These are phyloP conservation scores for Rhynchonycteris naso DNA, from an alignment of 2,797 vertebrate species.

Conservation along the genomic window DNA sequence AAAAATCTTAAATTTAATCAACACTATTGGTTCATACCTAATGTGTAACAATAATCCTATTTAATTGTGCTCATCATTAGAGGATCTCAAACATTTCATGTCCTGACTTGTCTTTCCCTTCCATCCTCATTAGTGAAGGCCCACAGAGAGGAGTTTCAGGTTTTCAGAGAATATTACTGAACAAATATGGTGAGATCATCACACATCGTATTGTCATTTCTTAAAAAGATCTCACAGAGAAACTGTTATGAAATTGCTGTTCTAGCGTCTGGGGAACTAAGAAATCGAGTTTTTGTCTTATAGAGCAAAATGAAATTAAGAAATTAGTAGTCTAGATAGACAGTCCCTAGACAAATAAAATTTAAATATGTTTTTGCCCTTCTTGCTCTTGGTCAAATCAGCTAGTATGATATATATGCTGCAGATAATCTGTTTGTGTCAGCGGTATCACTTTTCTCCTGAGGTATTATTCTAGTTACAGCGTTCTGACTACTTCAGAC, in stretches of 20 bases:
- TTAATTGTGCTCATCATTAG: background rate
- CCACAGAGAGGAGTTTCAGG: background rate
- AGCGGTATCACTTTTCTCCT: background rate
- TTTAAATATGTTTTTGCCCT: background rate
- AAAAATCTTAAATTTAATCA: conserved; percentile 68
- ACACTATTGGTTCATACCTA: conserved; percentile 6
- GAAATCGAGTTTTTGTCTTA: background rate
- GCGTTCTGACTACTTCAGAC: background rate
- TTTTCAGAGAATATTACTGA: background rate
- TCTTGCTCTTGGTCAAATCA: conserved; percentile 9
- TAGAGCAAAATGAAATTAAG: conserved; percentile 39
- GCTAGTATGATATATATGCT: background rate
- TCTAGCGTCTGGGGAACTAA: background rate
- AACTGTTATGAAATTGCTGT: background rate
- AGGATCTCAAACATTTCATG: background rate
- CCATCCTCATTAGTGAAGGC: background rate
- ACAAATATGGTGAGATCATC: background rate
- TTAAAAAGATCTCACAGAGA: background rate
- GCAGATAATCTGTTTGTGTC: background rate
- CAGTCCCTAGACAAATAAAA: background rate
- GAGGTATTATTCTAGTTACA: background rate
- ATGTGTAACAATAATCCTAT: conserved; percentile 5
- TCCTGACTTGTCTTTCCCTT: background rate
- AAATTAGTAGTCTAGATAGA: background rate
- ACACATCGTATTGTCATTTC: background rate